Evolutionary conservation across 2,888 invertebrate genomes (phyloP), one percentile per base, ranked within the genome.

Genomic region (Dastarcus helophoroides): DNA sequence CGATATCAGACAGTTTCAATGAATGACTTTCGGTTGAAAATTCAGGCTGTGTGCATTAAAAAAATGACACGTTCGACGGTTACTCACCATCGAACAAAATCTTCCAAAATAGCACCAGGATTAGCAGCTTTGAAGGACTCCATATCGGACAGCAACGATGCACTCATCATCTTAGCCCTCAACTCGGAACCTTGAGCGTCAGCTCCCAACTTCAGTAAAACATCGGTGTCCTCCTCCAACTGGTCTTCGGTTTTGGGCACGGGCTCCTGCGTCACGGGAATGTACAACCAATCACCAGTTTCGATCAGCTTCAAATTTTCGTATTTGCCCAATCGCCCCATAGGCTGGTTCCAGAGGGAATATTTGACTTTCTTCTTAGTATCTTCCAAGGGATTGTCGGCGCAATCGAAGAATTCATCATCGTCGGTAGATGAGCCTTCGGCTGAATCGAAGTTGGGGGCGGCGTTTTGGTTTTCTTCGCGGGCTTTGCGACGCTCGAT

Each of bases 111-210:
- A 5, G 83, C 79, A 3, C 82, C 84, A 0, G 95, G 95, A 67
- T 98, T 98, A 3, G 97, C 97, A 2, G 97, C 93, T 67, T 97
- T 98, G 60, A 98, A 98, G 1, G 95, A 86, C 58, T 95, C 91
- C 94, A 97, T 95, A 53, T 98, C 98, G 1, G 95, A 94, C 2
- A 88, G 68, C 8, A 98, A 67, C 0, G 91, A 88, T 0, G 93
- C 90, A 56, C 91, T 84, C 84, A 97, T 95, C 72, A 97, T 82
- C 54, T 84, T 76, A 0, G 94, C 89, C 33, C 93, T 72, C 39
- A 90, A 69, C 54, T 86, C 82, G 6, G 81, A 79, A 6, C 82
- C 84, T 48, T 79, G 76, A 6, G 85, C 79, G 48, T 86, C 80
- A 2, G 88, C 81, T 2, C 91, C 91, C 14, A 95, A 65, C 44